A percentile compares a stretch with the other conserved stretches of the same genome.
Evolutionary conservation across 2,797 vertebrate genomes (phyloP).

Genomic region (Antennarius maculatus): DNA sequence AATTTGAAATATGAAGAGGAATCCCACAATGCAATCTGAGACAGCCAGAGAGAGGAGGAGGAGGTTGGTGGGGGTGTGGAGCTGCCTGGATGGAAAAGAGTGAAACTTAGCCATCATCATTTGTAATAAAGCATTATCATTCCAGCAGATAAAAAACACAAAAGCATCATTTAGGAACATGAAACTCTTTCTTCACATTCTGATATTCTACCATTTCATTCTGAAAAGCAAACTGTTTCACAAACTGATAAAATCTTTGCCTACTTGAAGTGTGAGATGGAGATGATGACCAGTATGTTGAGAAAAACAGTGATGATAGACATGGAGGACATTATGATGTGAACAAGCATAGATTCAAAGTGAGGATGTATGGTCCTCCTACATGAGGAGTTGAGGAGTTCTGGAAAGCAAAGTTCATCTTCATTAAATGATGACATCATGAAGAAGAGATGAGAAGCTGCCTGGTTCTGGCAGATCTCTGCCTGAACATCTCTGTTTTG

Average conservation of each 20-base stretch:
- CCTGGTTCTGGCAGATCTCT: too few relatives aligned
- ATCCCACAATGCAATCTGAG: neutral
- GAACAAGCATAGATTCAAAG: neutral
- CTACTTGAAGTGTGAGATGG: too few relatives aligned
- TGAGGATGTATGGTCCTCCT: neutral
- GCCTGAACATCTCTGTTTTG: neutral
- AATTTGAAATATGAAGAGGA: neutral
- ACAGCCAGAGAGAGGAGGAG: neutral
- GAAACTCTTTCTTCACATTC: too few relatives aligned
- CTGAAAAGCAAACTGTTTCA: too few relatives aligned
- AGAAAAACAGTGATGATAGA: slow-evolving; percentile 65
- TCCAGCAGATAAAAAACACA: neutral
- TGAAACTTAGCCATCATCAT: neutral
- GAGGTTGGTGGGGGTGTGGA: neutral
- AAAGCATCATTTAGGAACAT: neutral
- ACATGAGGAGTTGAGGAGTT: slow-evolving; percentile 43
- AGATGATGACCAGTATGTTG: slow-evolving; percentile 74
- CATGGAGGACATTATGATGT: slow-evolving; percentile 29
- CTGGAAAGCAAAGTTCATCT: slow-evolving; percentile 32
- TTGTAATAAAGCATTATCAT: neutral
- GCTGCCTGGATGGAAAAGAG: neutral
- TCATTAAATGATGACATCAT: neutral
- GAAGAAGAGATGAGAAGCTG: neutral
- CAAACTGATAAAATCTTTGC: too few relatives aligned
- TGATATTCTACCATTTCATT: slow-evolving; percentile 3